Percentiles rank a stretch among this genome's conserved stretches.
Conservation (phyloP, 2,797 vertebrate genomes). For the Syncerus caffer region DNA sequence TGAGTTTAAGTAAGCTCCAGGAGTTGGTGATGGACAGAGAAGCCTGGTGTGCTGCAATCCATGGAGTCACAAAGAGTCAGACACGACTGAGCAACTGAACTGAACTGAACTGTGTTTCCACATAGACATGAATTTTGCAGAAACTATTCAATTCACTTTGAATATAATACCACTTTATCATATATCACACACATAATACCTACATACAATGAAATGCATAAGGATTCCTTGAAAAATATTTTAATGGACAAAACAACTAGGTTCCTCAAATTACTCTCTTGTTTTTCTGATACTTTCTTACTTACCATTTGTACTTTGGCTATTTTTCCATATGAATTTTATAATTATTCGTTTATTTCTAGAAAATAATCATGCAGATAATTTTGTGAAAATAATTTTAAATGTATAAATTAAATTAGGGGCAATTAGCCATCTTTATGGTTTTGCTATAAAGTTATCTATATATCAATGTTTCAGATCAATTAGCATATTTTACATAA, state of each 20-base stretch:
- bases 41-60: neutral
- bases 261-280: neutral
- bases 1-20: neutral
- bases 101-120: neutral
- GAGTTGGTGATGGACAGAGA: neutral
- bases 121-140: neutral
- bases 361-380: neutral
- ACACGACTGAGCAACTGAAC: neutral
- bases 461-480: neutral
- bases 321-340: neutral
- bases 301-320: neutral
- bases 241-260: neutral
- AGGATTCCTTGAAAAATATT: neutral
- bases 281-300: neutral
- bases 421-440: neutral
- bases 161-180: neutral
- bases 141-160: neutral
- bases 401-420: neutral
- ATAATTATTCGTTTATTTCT: neutral
- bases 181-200: neutral
- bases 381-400: neutral
- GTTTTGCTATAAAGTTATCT: neutral
- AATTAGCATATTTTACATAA: neutral
- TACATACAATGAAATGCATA: neutral
- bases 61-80: neutral